phyloP scores from a whole-genome alignment of 1,140 invertebrate species.

The Neoseiulus cucumeris region DNA sequence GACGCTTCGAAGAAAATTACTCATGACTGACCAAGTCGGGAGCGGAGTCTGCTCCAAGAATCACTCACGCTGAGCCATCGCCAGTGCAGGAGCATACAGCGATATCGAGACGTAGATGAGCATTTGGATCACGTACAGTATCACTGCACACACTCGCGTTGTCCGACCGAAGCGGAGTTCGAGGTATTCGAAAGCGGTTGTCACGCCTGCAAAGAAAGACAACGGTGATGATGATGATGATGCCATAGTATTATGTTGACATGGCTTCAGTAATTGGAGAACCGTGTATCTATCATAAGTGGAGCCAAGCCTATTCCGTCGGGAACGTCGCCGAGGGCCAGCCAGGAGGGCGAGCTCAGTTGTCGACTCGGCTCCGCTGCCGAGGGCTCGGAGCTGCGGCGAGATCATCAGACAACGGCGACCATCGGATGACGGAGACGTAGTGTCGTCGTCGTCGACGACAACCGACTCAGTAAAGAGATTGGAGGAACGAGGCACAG shows the following conservation, averaged over 20 bases:
- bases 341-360: too few species aligned
- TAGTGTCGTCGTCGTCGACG: too few species aligned
- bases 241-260: not conserved
- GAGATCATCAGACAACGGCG: too few species aligned
- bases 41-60: too few species aligned
- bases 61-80: not conserved
- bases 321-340: too few species aligned
- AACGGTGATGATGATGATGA: not conserved
- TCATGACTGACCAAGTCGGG: too few species aligned
- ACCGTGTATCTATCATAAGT: not conserved
- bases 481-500: too few species aligned
- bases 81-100: not conserved
- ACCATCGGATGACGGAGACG: too few species aligned
- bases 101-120: constrained; percentile 8
- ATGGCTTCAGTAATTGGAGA: constrained; percentile 1
- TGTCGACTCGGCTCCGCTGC: too few species aligned
- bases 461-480: too few species aligned
- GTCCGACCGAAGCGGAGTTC: not conserved
- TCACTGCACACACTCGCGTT: not conserved
- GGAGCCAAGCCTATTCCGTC: not conserved
- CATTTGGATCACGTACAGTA: constrained; percentile 1
- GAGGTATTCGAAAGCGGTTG: not conserved
- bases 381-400: too few species aligned
- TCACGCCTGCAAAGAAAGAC: not conserved
- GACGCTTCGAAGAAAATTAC: too few species aligned